A percentile compares a stretch with the other conserved stretches of the same genome.
These are phyloP conservation scores for Drosophila pseudotakahashii DNA, from an alignment of 2,888 invertebrate genomes.

Conservation along the genomic window DNA sequence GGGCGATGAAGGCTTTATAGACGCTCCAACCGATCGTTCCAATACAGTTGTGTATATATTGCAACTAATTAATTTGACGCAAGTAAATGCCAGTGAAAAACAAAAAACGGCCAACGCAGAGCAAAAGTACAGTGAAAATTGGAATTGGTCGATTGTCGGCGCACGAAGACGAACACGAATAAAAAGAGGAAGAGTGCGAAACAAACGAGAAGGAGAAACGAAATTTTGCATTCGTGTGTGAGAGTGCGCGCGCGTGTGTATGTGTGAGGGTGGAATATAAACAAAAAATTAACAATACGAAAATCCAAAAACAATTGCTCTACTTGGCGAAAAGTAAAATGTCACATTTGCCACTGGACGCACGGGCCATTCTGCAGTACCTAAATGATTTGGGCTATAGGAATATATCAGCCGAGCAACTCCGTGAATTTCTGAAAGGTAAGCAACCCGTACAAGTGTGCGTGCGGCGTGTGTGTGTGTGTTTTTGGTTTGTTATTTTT, in stretches of 20 bases:
- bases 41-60: slow-evolving; percentile 39
- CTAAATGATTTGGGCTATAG: slow-evolving; percentile 91
- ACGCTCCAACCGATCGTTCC: slow-evolving; percentile 46
- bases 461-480: slow-evolving; percentile 31
- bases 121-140: slow-evolving; percentile 74
- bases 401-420: slow-evolving; percentile 89
- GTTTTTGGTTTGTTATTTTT: slow-evolving; percentile 34
- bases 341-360: slow-evolving; percentile 86
- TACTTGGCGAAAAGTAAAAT: slow-evolving; percentile 69
- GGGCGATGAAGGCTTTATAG: slow-evolving; percentile 34
- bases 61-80: slow-evolving; percentile 44
- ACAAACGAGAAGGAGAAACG: slow-evolving; percentile 63
- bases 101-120: slow-evolving; percentile 37
- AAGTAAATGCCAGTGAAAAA: slow-evolving; percentile 45
- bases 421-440: slow-evolving; percentile 93
- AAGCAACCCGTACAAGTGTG: slow-evolving; percentile 57
- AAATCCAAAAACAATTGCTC: slow-evolving; percentile 54
- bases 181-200: slow-evolving; percentile 62
- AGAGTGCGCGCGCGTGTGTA: slow-evolving; percentile 31
- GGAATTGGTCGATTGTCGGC: slow-evolving; percentile 73
- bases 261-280: slow-evolving; percentile 42
- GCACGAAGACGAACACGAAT: slow-evolving; percentile 42
- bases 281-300: slow-evolving; percentile 44
- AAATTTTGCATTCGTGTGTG: slow-evolving; percentile 45
- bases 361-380: slow-evolving; percentile 90